Evolutionary conservation across 2,888 invertebrate species (phyloP), one percentile per base, ranked within the genome.

Genomic region (Periphyllus acericola): DNA sequence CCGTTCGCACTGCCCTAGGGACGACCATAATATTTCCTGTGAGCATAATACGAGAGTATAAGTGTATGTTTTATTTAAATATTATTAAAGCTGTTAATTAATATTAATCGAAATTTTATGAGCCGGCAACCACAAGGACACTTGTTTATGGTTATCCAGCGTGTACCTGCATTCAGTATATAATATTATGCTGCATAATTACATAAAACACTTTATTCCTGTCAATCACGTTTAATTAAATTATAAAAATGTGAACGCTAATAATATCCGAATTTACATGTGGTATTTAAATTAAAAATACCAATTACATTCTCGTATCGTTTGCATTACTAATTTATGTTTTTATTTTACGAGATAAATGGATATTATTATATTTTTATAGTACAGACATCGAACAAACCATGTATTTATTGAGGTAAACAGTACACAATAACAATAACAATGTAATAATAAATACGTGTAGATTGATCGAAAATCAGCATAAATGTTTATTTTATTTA

Each of bases 171-270:
- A 76, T 46, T 46, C 4, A 75, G 40, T 46, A 55, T 55, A 8
- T 55, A 36, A 14, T 46, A 1, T 14, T 46, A 46, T 14, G 14
- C 14, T 46, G 46, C 46, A 60, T n/a, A 52, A 32, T 32, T 32
- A 21, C 52, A n/a, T n/a, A 52, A 52, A 78, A 52, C 21, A 19
- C 21, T 21, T 17, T 21, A 52, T 78, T 52, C 40, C 21, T 21
- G 52, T 78, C 78, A 78, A 78, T 78, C 11, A 52, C 32, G 32
- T 52, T 32, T 29, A 78, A 78, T 78, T 78, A 52, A 78, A 32
- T 29, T 52, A 32, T 14, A 55, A 32, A 52, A 19, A 11, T 32
- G 21, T 29, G 52, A 11, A 25, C 21, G 55, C 29, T 52, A 78
- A 52, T 52, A 78, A 52, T 78, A 78, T 52, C 52, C 52, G 8